These are phyloP conservation scores for Noctua janthe DNA, from an alignment of 2,888 invertebrate genomes.

Conservation along the genomic window DNA sequence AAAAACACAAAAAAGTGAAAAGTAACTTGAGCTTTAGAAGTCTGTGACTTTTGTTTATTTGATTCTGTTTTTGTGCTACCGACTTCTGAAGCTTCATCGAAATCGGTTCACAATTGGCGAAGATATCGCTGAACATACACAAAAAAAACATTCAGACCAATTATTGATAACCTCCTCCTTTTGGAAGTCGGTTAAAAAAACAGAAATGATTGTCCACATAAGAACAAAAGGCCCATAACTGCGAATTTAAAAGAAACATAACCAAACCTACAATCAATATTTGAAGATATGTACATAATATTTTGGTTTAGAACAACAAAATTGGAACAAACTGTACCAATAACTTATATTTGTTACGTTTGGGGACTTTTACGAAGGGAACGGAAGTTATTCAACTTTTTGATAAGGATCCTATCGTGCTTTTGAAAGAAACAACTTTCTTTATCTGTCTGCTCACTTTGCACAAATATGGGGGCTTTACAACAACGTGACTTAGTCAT, in stretches of 20 bases:
- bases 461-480: background rate
- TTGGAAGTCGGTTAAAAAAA: too few relatives aligned
- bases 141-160: too few relatives aligned
- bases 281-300: background rate
- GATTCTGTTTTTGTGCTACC: too few relatives aligned
- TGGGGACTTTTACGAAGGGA: background rate
- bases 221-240: too few relatives aligned
- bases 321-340: constrained; percentile 17
- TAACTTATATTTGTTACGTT: constrained; percentile 16
- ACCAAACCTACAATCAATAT: background rate
- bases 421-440: background rate
- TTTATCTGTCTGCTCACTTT: background rate
- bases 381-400: constrained; percentile 13
- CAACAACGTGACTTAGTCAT: background rate
- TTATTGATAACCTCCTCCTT: too few relatives aligned
- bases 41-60: too few relatives aligned
- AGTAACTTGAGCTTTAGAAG: too few relatives aligned
- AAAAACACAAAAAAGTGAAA: too few relatives aligned
- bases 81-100: too few relatives aligned
- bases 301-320: background rate
- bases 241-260: background rate
- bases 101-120: too few relatives aligned
- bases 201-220: too few relatives aligned
- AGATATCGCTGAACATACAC: too few relatives aligned
- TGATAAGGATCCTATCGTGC: constrained; percentile 19